Evolutionary conservation across 35 echinoderm and acorn worm species (phyloP), one percentile per base, ranked within the genome.

Genomic region (Acanthaster planci): DNA sequence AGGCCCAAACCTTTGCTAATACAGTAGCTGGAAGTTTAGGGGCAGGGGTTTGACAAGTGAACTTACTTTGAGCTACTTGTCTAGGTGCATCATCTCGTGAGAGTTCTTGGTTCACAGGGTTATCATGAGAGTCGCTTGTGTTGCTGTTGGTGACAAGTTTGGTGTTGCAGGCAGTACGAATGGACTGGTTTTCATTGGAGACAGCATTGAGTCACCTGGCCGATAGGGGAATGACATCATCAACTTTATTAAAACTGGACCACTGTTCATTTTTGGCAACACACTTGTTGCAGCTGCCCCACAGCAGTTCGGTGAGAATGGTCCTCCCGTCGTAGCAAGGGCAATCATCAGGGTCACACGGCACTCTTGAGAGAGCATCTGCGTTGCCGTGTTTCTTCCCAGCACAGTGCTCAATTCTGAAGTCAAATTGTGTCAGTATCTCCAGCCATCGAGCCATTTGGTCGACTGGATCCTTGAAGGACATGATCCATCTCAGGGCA

Each of bases 401-500:
- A 10, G 80, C 38, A 2, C 91, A 44, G 52, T 93, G 91, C 12
- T 79, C 72, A n/a, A n/a, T n/a, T n/a, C n/a, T n/a, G n/a, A n/a
- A n/a, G n/a, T n/a, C n/a, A n/a, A n/a, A 89, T 54, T 80, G 64
- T 1, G 53, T 26, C 0, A 93, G 29, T 7, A 84, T 79, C 39
- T 93, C 86, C 38, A 93, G 31, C 91, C 86, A 89, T 19, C 82
- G 1, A 3, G n/a, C n/a, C n/a, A n/a, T n/a, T n/a, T n/a, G n/a
- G n/a, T n/a, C n/a, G n/a, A n/a, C n/a, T n/a, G n/a, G n/a, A n/a
- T n/a, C n/a, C n/a, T n/a, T n/a, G n/a, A n/a, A n/a, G n/a, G n/a
- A n/a, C n/a, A n/a, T n/a, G n/a, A n/a, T n/a, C n/a, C n/a, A n/a
- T n/a, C n/a, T n/a, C n/a, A n/a, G n/a, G n/a, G n/a, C n/a, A n/a